phyloP scores from a whole-genome alignment of 2,797 vertebrate species.

The Myotis vivesi region DNA sequence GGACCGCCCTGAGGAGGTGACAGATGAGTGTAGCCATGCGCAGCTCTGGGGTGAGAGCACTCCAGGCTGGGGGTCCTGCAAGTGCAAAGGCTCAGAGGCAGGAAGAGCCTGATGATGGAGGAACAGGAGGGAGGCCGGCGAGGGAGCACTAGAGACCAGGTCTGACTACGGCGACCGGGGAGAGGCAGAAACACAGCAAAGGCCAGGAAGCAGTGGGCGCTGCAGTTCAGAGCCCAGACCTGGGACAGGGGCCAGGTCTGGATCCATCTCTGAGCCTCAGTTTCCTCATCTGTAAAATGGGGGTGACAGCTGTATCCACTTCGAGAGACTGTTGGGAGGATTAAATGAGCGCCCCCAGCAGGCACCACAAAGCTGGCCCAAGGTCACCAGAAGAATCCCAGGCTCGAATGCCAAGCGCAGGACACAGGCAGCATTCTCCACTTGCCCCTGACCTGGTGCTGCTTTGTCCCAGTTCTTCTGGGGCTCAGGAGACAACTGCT shows the following conservation, averaged over 20 bases:
- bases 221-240: background rate
- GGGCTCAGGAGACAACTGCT: background rate
- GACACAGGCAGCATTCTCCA: background rate
- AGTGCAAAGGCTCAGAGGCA: background rate
- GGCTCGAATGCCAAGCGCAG: fast-evolving
- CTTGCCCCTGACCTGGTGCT: background rate
- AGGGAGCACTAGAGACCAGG: fast-evolving
- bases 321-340: background rate
- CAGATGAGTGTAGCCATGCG: background rate
- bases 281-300: background rate
- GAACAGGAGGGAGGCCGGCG: background rate
- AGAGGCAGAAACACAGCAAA: background rate
- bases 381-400: background rate
- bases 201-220: fast-evolving
- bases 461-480: background rate
- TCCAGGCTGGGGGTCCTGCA: background rate
- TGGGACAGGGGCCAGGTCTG: background rate
- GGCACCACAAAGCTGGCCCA: background rate
- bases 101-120: background rate
- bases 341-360: background rate
- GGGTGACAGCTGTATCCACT: background rate
- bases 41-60: background rate
- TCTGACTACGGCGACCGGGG: fast-evolving
- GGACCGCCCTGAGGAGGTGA: background rate
- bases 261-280: background rate